These are phyloP conservation scores for Akabosia matsudoensis DNA, from an alignment of 1,140 invertebrate genomes.

Conservation along the genomic window DNA sequence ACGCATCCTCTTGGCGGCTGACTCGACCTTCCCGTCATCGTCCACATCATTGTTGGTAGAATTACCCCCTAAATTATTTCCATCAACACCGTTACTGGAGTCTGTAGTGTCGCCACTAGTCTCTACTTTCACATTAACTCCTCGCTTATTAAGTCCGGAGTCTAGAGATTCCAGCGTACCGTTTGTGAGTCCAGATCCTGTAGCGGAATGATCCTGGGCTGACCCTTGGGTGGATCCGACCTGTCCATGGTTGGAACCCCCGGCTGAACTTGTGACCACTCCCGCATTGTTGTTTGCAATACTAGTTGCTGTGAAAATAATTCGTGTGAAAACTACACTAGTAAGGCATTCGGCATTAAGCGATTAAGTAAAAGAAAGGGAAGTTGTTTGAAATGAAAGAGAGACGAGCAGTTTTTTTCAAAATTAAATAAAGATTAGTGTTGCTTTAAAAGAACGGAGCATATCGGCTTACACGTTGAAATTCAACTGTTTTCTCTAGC, in stretches of 20 bases:
- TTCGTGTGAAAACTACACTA: conserved; percentile 46
- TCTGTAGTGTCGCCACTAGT: conserved; percentile 10
- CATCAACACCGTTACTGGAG: conserved; percentile 19
- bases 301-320: conserved; percentile 48
- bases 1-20: conserved; percentile 46
- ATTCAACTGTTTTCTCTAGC: no score
- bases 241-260: not conserved
- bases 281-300: conserved; percentile 37
- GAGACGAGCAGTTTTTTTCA: no score
- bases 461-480: no score
- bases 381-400: conserved; percentile 54
- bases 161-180: conserved; percentile 41
- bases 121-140: not conserved
- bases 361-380: conserved; percentile 52
- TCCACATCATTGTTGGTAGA: conserved; percentile 48
- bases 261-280: not conserved
- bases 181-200: conserved; percentile 31
- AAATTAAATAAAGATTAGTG: no score
- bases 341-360: conserved; percentile 38
- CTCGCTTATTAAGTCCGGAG: not conserved
- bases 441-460: no score
- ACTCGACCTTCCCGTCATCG: conserved; percentile 49
- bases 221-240: not conserved
- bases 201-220: not conserved
- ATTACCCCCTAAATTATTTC: conserved; percentile 28